Evolutionary conservation across 2,797 vertebrate genomes (phyloP), one percentile per base, ranked within the genome.

Genomic region (Enteromius anoplus): DNA sequence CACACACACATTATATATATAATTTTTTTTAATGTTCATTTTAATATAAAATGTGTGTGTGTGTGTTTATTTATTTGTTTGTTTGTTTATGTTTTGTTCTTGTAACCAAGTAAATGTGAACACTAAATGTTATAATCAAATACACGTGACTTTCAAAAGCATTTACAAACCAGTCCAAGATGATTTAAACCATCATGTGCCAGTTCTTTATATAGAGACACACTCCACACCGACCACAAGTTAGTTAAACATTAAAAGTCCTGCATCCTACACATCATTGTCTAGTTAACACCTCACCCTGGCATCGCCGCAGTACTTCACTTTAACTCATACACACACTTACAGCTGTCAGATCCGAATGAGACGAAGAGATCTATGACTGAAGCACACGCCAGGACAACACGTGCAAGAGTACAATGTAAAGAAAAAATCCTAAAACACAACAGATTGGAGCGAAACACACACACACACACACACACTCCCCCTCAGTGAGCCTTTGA

Each of bases 401-500:
- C 45, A 75, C 32, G 15, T 73, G 60, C 70, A 65, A 40, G 15
- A 23, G 37, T n/a, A 62, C 66, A 80, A 71, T 69, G 78, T 69
- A 55, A 58, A 53, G 78, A 79, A 68, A 83, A 68, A 70, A 70
- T 45, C 3, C 66, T 70, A 45, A 70, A 72, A 49, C 69, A 72
- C 69, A 72, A 72, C 69, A 72, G 69, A 72, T 49, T 72, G 69
- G 53, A 9, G 45, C 58, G 85, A 64, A 64, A 32, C 26, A 64
- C 26, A 26, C 68, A 45, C 80, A 60, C 72, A 64, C 37, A 6
- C 47, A 47, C 77, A 51, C 49, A 80, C 53, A 72, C 85, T 88
- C 90, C 88, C 91, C 92, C 62, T 68, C 7, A 45, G 90, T 90
- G 91, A 89, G 91, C 53, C 89, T 89, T 89, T 70, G 85, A 86